Base-by-base conservation (phyloP, 2,888 invertebrate genomes). In the Encarsia formosa region DNA sequence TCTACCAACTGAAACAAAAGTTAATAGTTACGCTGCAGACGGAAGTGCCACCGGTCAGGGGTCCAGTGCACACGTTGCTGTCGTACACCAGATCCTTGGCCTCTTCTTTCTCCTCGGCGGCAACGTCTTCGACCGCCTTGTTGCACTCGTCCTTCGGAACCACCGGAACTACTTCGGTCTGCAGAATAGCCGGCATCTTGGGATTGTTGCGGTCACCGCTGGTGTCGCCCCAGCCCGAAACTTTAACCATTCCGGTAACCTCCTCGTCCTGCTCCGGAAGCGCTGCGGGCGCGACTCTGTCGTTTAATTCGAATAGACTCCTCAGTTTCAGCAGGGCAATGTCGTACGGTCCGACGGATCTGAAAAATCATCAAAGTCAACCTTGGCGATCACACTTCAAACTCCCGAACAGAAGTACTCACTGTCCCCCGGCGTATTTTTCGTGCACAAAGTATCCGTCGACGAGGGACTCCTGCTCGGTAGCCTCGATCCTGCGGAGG, bases 201-300 rank as follows among this genome's bases (percentile, higher is more conserved):
- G 58, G 52, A 3, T 54, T 32, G 3, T 48, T 32, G 18, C 59
- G 59, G 1, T 58, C 49, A n/a, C 56, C 52, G n/a, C 63, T 63
- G 16, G 65, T 66, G 32, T 74, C 73, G 26, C 78, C 78, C 78
- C 79, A 79, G 44, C 78, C 78, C 9, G 76, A 71, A 5, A 78
- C 67, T 2, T 68, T 65, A 0, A 69, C 68, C 41, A 61, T 47
- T 35, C 74, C 76, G 13, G n/a, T 26, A 13, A 69, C 66, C 9
- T 61, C 57, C 8, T 45, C 31, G 31, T 62, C 67, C 9, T 56
- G 49, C 18, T 47, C 54, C 2, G 78, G 77, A 16, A 78, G 62
- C 13, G 50, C 56, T 19, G 77, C 68, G 1, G 71, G 63, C 16
- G 69, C 63, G 1, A 77, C 73, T 23, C 55, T 61, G 16, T 65